Evolutionary conservation across 30 jellyfish, hydroid and myxozoan species (phyloP), one percentile per base, ranked within the genome.

Genomic region (Pelagia noctiluca): DNA sequence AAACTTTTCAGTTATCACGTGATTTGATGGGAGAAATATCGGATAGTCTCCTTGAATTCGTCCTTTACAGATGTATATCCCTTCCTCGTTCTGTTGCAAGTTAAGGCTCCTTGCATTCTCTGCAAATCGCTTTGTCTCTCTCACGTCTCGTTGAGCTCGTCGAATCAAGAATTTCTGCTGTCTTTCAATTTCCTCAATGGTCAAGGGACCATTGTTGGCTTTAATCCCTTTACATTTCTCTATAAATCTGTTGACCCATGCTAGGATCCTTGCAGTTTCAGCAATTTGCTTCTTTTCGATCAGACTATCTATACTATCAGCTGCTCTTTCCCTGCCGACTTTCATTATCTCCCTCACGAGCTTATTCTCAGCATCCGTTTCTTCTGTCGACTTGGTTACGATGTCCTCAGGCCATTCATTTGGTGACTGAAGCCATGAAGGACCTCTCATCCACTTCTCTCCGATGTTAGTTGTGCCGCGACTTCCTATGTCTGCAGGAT

Each of bases 401-500:
- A 82, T 82, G 69, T 68, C 81, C 50, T n/a, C 32, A n/a, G 90
- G 90, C 86, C 90, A 80, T 24, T 24, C 54, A 19, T 33, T 47
- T 24, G 76, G 57, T 54, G 16, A 23, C 8, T 36, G 13, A 12
- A 80, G 53, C 90, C 85, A 80, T 34, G 33, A 29, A 28, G 90
- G 63, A 25, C 84, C 86, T 35, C 46, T 64, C 70, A 22, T 1
- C 75, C 90, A 80, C 42, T 13, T 47, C 21, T 26, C 32, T 23
- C 46, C 64, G 35, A 78, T 13, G 25, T 66, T 57, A 34, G 72
- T 11, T 2, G 69, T 1, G 31, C 93, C 88, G 21, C 93, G 21
- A 31, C 87, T 82, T 42, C 93, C 93, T 4, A 68, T 71, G 67
- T 82, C 93, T 1, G 93, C 86, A 30, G 93, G 93, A 62, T 82